Conservation (phyloP, 2,113 vertebrate genomes). For the Megaceryle maxima region DNA sequence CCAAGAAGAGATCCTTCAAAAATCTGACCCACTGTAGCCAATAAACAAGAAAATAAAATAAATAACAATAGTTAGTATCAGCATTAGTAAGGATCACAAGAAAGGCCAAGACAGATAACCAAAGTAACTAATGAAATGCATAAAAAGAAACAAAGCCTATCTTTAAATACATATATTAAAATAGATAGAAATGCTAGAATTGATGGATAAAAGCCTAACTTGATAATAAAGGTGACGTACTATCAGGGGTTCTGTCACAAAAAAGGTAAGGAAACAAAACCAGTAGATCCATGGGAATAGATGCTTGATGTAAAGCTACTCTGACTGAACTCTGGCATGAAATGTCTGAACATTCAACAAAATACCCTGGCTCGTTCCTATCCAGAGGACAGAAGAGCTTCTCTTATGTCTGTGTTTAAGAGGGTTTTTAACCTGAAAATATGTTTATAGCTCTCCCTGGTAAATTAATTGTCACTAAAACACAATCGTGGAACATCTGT, state of each 20-base stretch:
- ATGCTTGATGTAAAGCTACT: not conserved
- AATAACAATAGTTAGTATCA: not conserved
- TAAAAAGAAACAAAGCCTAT: not conserved
- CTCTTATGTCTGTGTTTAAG: not conserved
- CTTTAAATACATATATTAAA: not conserved
- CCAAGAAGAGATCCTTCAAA: not conserved
- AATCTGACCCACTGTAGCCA: not conserved
- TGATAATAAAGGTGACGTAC: not conserved
- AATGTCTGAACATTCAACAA: not conserved
- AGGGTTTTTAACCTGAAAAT: not conserved
- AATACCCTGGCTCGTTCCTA: not conserved
- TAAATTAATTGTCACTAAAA: not conserved
- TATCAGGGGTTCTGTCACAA: not conserved
- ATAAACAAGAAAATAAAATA: not conserved
- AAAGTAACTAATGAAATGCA: not conserved
- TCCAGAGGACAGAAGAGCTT: not conserved
- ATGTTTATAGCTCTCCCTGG: not conserved
- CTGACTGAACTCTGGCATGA: not conserved
- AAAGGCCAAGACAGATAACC: not conserved
- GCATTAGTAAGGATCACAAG: not conserved
- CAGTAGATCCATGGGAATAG: fast-evolving
- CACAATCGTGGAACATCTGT: not conserved
- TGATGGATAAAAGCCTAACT: not conserved
- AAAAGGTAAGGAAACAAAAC: not conserved
- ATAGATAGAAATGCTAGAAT: not conserved